Base-by-base conservation (phyloP, 2,113 vertebrate species). In the Pelecanoides urinatrix region DNA sequence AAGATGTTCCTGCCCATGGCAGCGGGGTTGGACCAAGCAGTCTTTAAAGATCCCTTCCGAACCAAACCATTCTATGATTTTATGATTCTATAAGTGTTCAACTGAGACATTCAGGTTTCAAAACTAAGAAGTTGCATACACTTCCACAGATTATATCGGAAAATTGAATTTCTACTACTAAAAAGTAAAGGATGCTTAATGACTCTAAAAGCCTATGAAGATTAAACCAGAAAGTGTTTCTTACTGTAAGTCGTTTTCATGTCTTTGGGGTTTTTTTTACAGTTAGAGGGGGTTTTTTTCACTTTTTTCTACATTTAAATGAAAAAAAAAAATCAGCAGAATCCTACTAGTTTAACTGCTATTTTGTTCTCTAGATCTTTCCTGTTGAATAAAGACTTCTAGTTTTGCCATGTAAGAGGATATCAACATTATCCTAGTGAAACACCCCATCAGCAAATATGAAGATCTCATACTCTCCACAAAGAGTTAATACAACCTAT, bases 281-380 rank as follows among this genome's bases (percentile, higher is more conserved):
- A 22, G 23, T 42, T 36, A 22, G 7, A n/a, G 15, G 14, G 16
- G 2, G 0, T 0, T 16, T 55, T 65, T 66, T 30, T 2, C 8
- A 30, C 3, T 10, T 42, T 75, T 66, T 79, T 55, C 30, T 88
- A 56, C 65, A 47, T 52, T 34, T 34, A 66, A 88, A 88, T 23
- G 11, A 11, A 67, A 62, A 75, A 56, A 42, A 56, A 17, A 63
- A 50, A 19, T 65, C 44, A 79, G 30, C 23, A 49, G 49, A 68
- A 65, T 52, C 11, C 13, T 40, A 27, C 4, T 32, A 14, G 11
- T 53, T 89, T 59, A 67, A 55, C 18, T 70, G 32, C 9, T 88
- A 18, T 30, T 87, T 75, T 3, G 1, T 68, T 90, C 29, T 85
- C 10, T 16, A 72, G 13, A 71, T 42, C n/a, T 82, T 78, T 79